Conservation (phyloP, 2,888 invertebrate species). For the Acanthosepion pharaonis region DNA sequence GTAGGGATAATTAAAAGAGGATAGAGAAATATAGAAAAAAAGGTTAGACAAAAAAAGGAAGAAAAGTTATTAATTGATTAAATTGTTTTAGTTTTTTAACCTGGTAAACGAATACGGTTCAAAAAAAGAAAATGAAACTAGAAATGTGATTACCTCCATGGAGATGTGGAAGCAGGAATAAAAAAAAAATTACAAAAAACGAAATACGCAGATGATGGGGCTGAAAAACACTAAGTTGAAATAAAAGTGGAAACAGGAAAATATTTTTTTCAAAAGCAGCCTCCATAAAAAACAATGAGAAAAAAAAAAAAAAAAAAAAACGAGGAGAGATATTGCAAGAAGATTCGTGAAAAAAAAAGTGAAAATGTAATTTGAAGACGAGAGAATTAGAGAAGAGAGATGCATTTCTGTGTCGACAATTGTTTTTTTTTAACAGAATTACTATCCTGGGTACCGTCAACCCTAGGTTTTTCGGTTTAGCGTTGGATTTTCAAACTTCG, state of each 20-base stretch:
- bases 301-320: no score
- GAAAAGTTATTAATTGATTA: no score
- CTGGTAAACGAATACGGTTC: not conserved
- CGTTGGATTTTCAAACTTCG: not conserved
- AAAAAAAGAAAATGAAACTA: not conserved
- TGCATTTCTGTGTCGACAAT: not conserved
- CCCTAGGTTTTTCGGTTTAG: not conserved
- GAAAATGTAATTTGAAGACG: not conserved
- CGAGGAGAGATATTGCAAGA: not conserved
- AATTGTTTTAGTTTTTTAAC: no score
- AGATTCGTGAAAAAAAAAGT: not conserved
- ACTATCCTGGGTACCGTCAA: not conserved
- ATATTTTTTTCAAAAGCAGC: no score
- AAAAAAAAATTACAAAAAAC: not conserved
- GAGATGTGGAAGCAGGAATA: not conserved
- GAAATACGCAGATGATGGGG: no score
- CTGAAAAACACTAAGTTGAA: not conserved
- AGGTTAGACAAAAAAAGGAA: no score
- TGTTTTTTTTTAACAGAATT: not conserved
- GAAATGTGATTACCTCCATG: not conserved
- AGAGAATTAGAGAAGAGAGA: not conserved
- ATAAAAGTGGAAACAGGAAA: not conserved
- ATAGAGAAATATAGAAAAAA: no score
- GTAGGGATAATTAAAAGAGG: no score
- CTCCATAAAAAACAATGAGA: not conserved